Evolutionary conservation across 92 coral and sea anemone species (phyloP).

Genomic region (Umimayanthus kanabou): DNA sequence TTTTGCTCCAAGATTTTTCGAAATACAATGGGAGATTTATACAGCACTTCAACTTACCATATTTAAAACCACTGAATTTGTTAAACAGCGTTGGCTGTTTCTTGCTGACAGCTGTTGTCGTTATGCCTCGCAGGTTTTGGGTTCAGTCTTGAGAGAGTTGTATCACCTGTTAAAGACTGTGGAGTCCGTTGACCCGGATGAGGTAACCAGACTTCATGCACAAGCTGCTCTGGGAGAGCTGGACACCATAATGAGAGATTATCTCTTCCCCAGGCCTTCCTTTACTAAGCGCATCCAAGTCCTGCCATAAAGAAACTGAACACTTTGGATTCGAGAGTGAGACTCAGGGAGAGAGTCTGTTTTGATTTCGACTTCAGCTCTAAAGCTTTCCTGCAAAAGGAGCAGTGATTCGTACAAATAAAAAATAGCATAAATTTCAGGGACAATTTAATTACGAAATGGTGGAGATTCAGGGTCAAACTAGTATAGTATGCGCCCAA

Average conservation of each 20-base stretch:
- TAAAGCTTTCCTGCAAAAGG: too few species aligned
- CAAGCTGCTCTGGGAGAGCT: slow-evolving; percentile 80
- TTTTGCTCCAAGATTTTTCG: too few species aligned
- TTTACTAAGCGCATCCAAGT: slow-evolving; percentile 79
- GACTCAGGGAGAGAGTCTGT: too few species aligned
- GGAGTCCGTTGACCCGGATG: slow-evolving; percentile 76
- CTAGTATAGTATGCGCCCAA: too few species aligned
- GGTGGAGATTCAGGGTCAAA: too few species aligned
- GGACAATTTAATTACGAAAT: too few species aligned
- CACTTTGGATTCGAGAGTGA: too few species aligned
- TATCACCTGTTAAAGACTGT: slow-evolving; percentile 83
- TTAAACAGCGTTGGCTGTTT: neutral
- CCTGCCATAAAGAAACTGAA: slow-evolving; percentile 49
- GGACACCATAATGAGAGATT: slow-evolving; percentile 79
- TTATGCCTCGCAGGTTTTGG: slow-evolving; percentile 58
- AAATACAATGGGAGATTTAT: too few species aligned
- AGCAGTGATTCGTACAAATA: too few species aligned
- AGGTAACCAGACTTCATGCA: slow-evolving; percentile 78
- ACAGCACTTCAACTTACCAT: too few species aligned
- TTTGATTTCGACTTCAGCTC: too few species aligned
- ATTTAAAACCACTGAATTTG: neutral
- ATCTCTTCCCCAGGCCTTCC: slow-evolving; percentile 78
- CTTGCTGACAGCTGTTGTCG: neutral
- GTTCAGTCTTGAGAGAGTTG: slow-evolving; percentile 73
- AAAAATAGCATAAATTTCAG: too few species aligned